Base-by-base conservation (phyloP, 2,888 invertebrate genomes). In the Liopterus haemorrhoidalis region DNA sequence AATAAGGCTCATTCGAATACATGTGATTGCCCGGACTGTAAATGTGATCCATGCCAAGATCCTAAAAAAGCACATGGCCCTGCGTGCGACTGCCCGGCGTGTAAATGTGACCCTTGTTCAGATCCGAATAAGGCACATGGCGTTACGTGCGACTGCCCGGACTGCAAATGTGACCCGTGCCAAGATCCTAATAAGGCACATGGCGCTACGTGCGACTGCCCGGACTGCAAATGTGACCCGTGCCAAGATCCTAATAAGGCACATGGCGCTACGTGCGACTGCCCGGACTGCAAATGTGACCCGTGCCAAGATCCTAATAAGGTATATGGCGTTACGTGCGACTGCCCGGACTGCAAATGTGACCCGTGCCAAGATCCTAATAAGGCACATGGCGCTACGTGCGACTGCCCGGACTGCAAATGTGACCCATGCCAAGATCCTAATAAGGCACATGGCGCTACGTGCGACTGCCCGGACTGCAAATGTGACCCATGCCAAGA, bases 381-480 rank as follows among this genome's bases (percentile, higher is more conserved):
- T 1, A 38, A 40, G 15, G 5, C 6, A 30, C 9, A 19, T 24
- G 32, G 40, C 5, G 16, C 33, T 14, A 19, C 40, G 12, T 46
- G 46, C 16, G 22, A n/a, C n/a, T n/a, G n/a, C n/a, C n/a, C n/a
- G n/a, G n/a, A n/a, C n/a, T n/a, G n/a, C n/a, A n/a, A n/a, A n/a
- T n/a, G n/a, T n/a, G n/a, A n/a, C n/a, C n/a, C n/a, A n/a, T n/a
- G n/a, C n/a, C n/a, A n/a, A n/a, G n/a, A n/a, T n/a, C n/a, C n/a
- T 5, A 12, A 31, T 15, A 24, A 36, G 12, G 15, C 30, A 37
- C 32, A 48, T 20, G 31, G 27, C 2, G 38, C 48, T 12, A 22
- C 36, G 25, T 48, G 48, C 30, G 36, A 30, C 18, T 48, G 48
- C 21, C 30, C 40, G n/a, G 36, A 24, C n/a, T 48, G 48, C 22